These are phyloP conservation scores for Oithona nana DNA, from an alignment of 2,888 invertebrate species.

Conservation along the genomic window DNA sequence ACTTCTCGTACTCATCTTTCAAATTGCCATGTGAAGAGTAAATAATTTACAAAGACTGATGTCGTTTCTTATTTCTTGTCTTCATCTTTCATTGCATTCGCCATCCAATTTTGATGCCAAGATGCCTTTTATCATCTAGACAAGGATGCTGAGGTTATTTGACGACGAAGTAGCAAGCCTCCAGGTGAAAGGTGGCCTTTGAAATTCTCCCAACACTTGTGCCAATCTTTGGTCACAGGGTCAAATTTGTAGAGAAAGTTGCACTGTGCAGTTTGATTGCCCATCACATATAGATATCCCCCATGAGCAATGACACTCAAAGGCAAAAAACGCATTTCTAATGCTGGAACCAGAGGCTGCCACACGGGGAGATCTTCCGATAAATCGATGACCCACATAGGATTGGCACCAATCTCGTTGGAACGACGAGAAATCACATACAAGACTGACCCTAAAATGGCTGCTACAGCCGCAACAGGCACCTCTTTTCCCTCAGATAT, in stretches of 20 bases:
- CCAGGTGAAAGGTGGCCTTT: neutral
- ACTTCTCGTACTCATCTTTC: too few species aligned
- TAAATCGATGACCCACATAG: neutral
- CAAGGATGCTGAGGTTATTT: too few species aligned
- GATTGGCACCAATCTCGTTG: neutral
- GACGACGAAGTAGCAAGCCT: too few species aligned
- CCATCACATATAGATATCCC: neutral
- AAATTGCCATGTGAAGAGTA: too few species aligned
- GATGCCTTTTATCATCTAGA: too few species aligned
- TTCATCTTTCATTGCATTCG: too few species aligned
- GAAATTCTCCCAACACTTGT: neutral
- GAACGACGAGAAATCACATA: neutral
- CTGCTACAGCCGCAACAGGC: neutral
- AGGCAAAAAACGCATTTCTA: neutral
- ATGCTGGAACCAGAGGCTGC: neutral
- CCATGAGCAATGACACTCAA: neutral
- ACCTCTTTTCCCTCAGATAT: too few species aligned
- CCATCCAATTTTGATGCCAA: too few species aligned
- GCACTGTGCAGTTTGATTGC: neutral
- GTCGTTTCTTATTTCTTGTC: too few species aligned
- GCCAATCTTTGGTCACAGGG: neutral
- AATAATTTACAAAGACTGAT: too few species aligned
- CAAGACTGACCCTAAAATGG: neutral
- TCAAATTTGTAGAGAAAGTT: neutral
- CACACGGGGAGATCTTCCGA: neutral